These are phyloP conservation scores for Morelia viridis DNA, from an alignment of 2,797 vertebrate species.

Conservation along the genomic window DNA sequence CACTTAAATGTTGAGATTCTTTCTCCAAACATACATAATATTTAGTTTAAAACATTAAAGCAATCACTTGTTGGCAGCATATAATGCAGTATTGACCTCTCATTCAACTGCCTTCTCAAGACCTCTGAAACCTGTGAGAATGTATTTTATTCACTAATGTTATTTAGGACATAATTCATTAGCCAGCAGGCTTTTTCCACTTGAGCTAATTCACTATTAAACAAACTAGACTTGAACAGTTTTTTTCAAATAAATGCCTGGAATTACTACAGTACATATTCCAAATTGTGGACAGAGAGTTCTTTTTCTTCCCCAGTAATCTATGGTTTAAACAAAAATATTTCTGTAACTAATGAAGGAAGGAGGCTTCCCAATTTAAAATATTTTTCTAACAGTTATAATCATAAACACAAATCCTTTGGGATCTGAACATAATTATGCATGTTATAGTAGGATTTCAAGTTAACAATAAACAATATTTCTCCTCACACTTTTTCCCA, in stretches of 20 bases:
- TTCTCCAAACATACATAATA: constrained; percentile 13
- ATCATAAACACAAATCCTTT: constrained; percentile 62
- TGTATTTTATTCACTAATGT: constrained; percentile 29
- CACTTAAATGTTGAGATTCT: constrained; percentile 30
- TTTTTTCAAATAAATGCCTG: constrained; percentile 22
- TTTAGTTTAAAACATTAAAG: constrained; percentile 33
- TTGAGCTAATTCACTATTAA: constrained; percentile 7
- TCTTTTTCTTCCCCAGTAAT: constrained; percentile 12
- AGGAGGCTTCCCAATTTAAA: constrained; percentile 35
- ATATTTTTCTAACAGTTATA: constrained; percentile 35
- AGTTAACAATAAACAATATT: constrained; percentile 60
- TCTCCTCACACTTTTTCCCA: constrained; percentile 10
- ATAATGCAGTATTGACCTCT: background rate
- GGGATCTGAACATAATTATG: constrained; percentile 57
- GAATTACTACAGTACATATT: constrained; percentile 37
- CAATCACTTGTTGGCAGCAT: background rate
- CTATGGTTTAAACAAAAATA: constrained; percentile 37
- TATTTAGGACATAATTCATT: constrained; percentile 24
- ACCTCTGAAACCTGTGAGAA: background rate
- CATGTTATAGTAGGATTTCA: constrained; percentile 59
- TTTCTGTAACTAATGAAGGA: constrained; percentile 41
- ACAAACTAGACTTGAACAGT: constrained; percentile 22
- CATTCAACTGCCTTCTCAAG: background rate
- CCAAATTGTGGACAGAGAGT: constrained; percentile 19
- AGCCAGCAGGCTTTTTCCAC: constrained; percentile 18